These are phyloP conservation scores for Bombus superbus DNA, from an alignment of 1,140 invertebrate genomes.

Conservation along the genomic window DNA sequence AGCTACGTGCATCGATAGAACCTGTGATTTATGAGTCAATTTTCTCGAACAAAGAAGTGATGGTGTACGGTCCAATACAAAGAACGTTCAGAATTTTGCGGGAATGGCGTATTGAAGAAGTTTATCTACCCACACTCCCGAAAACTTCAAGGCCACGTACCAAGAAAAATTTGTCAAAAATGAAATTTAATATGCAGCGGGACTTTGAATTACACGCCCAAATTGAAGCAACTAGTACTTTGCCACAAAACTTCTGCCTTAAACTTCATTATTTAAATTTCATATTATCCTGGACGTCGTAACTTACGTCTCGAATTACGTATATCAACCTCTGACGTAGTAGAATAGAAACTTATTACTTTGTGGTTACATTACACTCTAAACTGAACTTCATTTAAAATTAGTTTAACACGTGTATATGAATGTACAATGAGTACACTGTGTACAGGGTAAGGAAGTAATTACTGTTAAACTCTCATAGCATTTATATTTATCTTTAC, in stretches of 20 bases:
- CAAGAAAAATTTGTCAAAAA: slow-evolving; percentile 5
- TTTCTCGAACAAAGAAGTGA: too few relatives aligned
- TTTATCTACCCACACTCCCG: too few relatives aligned
- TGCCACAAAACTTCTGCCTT: not conserved
- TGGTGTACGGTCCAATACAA: too few relatives aligned
- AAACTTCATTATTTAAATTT: slow-evolving; percentile 8
- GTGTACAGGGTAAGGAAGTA: too few relatives aligned
- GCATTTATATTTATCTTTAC: too few relatives aligned
- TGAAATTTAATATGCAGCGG: not conserved
- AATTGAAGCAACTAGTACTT: not conserved
- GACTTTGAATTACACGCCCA: not conserved
- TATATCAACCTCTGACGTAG: not conserved
- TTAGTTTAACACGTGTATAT: not conserved
- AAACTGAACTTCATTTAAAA: not conserved
- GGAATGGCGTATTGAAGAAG: too few relatives aligned
- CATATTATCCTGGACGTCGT: not conserved
- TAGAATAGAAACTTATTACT: not conserved
- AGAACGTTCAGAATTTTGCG: too few relatives aligned
- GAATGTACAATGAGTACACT: not conserved
- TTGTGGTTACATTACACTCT: not conserved
- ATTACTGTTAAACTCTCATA: too few relatives aligned
- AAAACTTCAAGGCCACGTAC: too few relatives aligned
- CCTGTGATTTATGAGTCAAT: too few relatives aligned
- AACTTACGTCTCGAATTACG: not conserved
- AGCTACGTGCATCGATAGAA: too few relatives aligned